phyloP scores from a whole-genome alignment of 2,797 vertebrate species.

The Periophthalmus magnuspinnatus region DNA sequence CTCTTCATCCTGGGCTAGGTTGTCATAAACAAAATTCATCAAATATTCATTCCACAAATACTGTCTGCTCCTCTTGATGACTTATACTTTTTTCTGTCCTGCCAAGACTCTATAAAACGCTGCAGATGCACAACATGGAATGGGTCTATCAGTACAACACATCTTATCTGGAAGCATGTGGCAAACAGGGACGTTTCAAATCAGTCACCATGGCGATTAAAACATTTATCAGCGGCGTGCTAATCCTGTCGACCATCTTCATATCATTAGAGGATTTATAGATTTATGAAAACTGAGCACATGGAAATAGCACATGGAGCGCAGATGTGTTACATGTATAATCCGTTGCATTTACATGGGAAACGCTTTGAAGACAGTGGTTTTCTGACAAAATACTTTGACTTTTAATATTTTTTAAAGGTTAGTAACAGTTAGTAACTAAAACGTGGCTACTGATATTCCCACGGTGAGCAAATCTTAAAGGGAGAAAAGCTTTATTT shows the following conservation, averaged over 20 bases:
- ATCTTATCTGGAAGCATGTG: conserved; percentile 9
- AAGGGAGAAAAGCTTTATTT: neutral
- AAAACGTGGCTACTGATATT: no score
- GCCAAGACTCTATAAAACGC: conserved; percentile 8
- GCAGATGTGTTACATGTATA: neutral
- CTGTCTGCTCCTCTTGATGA: conserved; percentile 17
- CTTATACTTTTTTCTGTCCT: conserved; percentile 25
- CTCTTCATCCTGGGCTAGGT: neutral
- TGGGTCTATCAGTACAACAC: neutral
- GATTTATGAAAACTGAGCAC: neutral
- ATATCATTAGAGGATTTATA: neutral
- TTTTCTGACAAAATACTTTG: neutral
- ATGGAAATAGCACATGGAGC: neutral
- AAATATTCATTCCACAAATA: conserved; percentile 49
- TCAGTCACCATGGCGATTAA: neutral
- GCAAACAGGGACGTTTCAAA: conserved; percentile 8
- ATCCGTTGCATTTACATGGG: neutral
- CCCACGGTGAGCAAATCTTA: no score
- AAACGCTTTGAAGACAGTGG: neutral
- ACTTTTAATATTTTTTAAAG: neutral
- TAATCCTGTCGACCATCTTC: neutral
- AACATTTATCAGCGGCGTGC: neutral
- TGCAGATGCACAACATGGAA: neutral
- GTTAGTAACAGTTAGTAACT: no score
- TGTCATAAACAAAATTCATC: conserved; percentile 49